Conservation (phyloP, 1,140 invertebrate species). For the Whitmania pigra region DNA sequence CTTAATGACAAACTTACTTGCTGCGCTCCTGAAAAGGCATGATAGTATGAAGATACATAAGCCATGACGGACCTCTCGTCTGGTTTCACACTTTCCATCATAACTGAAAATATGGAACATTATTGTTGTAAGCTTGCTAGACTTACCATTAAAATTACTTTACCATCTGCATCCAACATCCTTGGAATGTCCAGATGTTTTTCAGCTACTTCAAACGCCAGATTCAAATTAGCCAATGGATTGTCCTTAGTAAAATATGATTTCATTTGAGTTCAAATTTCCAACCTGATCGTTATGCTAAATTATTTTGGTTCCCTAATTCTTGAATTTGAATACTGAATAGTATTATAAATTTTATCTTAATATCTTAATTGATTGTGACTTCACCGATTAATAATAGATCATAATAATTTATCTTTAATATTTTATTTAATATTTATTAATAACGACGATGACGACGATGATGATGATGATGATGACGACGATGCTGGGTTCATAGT, state of each 20-base stretch:
- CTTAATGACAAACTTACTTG: neutral
- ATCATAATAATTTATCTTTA: too few relatives aligned
- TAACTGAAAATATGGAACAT: constrained; percentile 56
- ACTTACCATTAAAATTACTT: constrained; percentile 31
- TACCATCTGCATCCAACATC: constrained; percentile 99
- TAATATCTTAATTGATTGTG: too few relatives aligned
- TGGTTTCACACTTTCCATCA: constrained; percentile 91
- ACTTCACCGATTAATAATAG: too few relatives aligned
- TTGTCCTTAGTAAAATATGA: constrained; percentile 56
- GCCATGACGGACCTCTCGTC: constrained; percentile 98
- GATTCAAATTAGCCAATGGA: constrained; percentile 95
- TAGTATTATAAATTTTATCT: too few relatives aligned
- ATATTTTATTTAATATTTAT: too few relatives aligned
- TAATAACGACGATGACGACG: neutral
- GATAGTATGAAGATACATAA: constrained; percentile 98
- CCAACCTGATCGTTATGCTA: too few relatives aligned
- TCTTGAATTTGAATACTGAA: too few relatives aligned
- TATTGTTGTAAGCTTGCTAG: neutral
- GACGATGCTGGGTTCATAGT: neutral
- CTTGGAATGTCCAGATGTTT: constrained; percentile 98
- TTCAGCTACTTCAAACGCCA: constrained; percentile 98
- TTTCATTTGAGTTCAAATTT: neutral
- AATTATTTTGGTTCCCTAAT: too few relatives aligned
- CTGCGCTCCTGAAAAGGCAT: constrained; percentile 59
- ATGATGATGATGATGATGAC: neutral